phyloP scores from a whole-genome alignment of 2,113 vertebrate genomes.

The Apeltes quadracus region DNA sequence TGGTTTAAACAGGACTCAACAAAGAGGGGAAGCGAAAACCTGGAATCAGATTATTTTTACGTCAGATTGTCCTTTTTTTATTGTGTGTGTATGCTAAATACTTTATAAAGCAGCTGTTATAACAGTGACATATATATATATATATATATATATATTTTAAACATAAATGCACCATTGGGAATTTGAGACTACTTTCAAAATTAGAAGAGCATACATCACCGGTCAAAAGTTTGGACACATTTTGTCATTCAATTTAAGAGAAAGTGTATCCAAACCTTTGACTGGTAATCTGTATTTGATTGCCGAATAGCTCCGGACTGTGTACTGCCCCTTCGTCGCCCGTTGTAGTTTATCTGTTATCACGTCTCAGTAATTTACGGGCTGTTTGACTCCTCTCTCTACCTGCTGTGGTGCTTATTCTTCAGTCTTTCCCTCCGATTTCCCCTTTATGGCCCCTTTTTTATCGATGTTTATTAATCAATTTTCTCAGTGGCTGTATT shows the following conservation, averaged over 20 bases:
- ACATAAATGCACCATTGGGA: neutral
- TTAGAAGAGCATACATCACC: neutral
- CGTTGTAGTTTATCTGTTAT: neutral
- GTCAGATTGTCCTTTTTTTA: no score
- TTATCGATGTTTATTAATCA: neutral
- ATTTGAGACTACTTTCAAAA: neutral
- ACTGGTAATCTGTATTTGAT: no score
- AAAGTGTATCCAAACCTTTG: no score
- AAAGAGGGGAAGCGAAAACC: neutral
- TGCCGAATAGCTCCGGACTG: neutral
- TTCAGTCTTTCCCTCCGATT: neutral
- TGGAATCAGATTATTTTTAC: neutral
- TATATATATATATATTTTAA: neutral
- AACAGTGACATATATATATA: neutral
- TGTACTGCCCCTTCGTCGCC: neutral
- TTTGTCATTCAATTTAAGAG: no score
- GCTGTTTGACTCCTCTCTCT: neutral
- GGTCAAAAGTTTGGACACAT: no score
- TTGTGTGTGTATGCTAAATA: neutral
- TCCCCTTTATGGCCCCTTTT: neutral
- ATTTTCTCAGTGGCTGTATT: conserved; percentile 1
- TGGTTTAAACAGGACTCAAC: neutral
- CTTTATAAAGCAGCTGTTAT: neutral
- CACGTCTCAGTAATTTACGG: neutral
- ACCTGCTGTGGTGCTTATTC: neutral